A percentile compares a stretch with the other conserved stretches of the same genome.
Conservation (phyloP, 2,888 invertebrate genomes). For the Sipha maydis region DNA sequence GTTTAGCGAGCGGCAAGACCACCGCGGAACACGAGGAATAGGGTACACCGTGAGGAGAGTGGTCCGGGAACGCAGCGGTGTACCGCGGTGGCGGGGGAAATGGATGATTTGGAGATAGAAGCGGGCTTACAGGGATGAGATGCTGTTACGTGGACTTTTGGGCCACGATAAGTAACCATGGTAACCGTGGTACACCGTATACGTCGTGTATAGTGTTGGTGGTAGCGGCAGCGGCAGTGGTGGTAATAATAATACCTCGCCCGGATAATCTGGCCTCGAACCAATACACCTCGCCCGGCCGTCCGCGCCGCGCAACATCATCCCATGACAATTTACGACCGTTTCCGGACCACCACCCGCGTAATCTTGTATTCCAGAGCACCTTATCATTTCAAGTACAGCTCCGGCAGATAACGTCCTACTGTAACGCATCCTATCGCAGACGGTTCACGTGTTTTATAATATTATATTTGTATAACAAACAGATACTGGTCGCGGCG, state of each 20-base stretch:
- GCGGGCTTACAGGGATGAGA: not conserved
- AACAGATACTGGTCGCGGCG: too few species aligned
- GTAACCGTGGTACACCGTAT: conserved; percentile 24
- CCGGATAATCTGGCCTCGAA: conserved; percentile 57
- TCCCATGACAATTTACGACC: conserved; percentile 50
- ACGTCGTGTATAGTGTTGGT: not conserved
- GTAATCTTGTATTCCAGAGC: conserved; percentile 21
- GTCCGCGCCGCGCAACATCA: not conserved
- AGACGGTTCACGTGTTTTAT: too few species aligned
- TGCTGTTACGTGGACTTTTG: conserved; percentile 5
- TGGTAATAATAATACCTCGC: conserved; percentile 44
- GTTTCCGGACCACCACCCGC: conserved; percentile 33
- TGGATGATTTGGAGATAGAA: not conserved
- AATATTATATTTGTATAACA: too few species aligned
- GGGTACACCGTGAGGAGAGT: not conserved
- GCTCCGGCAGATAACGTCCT: conserved; percentile 26
- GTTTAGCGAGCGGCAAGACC: not conserved
- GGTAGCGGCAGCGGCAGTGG: not conserved
- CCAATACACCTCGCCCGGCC: conserved; percentile 48
- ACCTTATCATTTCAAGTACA: conserved; percentile 38
- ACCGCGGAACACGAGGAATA: not conserved
- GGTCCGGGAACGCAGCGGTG: not conserved
- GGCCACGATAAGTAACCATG: conserved; percentile 42
- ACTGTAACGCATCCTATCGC: not conserved
- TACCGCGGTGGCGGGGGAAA: not conserved